These are phyloP conservation scores for Hoplias malabaricus DNA, from an alignment of 2,113 vertebrate genomes.

Conservation along the genomic window DNA sequence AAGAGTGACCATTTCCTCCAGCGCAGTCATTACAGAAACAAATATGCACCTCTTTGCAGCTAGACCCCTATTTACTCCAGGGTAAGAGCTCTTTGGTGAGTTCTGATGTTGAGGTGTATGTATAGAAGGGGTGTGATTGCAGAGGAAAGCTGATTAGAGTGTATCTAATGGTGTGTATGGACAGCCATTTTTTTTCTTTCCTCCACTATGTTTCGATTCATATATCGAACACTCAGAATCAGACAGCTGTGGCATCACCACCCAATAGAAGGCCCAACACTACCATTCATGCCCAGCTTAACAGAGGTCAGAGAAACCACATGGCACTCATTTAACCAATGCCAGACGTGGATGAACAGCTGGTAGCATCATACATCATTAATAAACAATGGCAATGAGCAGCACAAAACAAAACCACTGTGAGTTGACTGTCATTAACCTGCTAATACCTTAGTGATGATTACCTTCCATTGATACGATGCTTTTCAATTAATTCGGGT, in stretches of 20 bases:
- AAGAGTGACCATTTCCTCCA: constrained; percentile 19
- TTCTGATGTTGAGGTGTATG: constrained; percentile 18
- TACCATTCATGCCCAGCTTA: neutral
- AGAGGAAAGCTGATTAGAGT: constrained; percentile 32
- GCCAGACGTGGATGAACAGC: neutral
- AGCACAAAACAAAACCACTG: too few species aligned
- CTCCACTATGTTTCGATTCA: neutral
- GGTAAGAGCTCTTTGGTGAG: neutral
- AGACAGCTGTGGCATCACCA: too few species aligned
- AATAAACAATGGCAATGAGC: neutral
- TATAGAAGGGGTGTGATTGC: constrained; percentile 12
- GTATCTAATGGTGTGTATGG: constrained; percentile 10
- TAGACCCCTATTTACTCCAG: constrained; percentile 15
- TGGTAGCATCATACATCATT: neutral
- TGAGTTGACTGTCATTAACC: constrained; percentile 16
- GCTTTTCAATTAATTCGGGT: constrained; percentile 23
- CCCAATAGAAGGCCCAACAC: too few species aligned
- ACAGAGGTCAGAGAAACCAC: neutral
- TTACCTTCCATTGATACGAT: constrained; percentile 23
- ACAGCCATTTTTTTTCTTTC: neutral
- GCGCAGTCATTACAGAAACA: constrained; percentile 30
- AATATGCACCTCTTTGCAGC: constrained; percentile 25
- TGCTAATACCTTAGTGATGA: constrained; percentile 1
- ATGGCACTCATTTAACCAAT: neutral
- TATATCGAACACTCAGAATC: too few species aligned